Percentiles rank a stretch among this genome's conserved stretches.
These are phyloP conservation scores for Tragelaphus oryx DNA, from an alignment of 2,797 vertebrate species.

Conservation along the genomic window DNA sequence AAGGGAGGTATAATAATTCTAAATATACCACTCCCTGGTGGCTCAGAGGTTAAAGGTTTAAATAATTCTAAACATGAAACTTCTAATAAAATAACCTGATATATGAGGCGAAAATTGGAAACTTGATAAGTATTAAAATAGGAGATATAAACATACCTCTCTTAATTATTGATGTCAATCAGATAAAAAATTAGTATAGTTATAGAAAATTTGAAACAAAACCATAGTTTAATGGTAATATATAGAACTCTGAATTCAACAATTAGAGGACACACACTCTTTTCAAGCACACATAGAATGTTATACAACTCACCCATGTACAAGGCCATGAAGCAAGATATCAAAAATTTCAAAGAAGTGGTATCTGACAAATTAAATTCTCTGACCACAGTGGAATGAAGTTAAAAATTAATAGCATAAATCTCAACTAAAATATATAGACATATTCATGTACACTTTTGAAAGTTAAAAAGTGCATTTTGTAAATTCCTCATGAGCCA, in stretches of 20 bases:
- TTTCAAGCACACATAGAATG: neutral
- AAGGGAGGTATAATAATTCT: neutral
- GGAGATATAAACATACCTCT: neutral
- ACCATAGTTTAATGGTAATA: neutral
- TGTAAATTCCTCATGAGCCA: neutral
- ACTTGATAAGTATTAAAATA: neutral
- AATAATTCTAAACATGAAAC: conserved; percentile 18
- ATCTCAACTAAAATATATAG: neutral
- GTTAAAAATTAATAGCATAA: conserved; percentile 12
- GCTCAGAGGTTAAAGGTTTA: too few species aligned
- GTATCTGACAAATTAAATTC: neutral
- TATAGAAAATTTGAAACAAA: neutral
- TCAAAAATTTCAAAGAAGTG: neutral
- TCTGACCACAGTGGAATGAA: neutral
- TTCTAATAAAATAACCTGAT: neutral
- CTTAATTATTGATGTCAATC: neutral
- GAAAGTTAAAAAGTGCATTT: neutral
- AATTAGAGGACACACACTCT: neutral
- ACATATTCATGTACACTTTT: neutral
- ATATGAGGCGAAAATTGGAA: conserved; percentile 16
- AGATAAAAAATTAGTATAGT: neutral
- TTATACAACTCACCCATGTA: neutral
- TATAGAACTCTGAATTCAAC: neutral
- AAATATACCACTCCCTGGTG: neutral
- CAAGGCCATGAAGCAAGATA: neutral